Base-by-base conservation (phyloP, 2,888 invertebrate species). In the Ametastegia equiseti region DNA sequence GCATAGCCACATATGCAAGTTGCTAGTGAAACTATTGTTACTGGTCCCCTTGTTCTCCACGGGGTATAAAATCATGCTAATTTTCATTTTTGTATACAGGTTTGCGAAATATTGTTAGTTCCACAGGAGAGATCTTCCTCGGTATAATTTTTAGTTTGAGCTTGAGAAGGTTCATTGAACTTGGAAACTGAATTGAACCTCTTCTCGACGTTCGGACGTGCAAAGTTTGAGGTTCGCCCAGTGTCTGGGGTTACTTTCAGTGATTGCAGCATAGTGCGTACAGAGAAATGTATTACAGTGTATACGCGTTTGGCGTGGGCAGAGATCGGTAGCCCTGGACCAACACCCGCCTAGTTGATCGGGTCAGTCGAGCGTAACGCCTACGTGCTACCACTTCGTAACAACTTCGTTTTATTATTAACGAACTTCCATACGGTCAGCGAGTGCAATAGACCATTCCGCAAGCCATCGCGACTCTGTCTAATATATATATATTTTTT, bases 351-450 rank as follows among this genome's bases (percentile, higher is more conserved):
- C 88, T 88, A 88, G 89, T 88, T 89, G 90, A 90, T 90, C 90
- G 88, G 89, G 85, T 89, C 87, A 89, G 88, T 90, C 89, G 89
- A 90, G 89, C 90, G 90, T 90, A 89, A 90, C 90, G 89, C 86
- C 78, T 88, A 88, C 89, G 89, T 88, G 89, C 89, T 88, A 89
- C 90, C 88, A 90, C 89, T 90, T 89, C 89, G 89, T 90, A 89
- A 89, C 89, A 88, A 88, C 88, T 87, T 75, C 60, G 78, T 60
- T 75, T 75, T 75, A 75, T 75, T 54, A 75, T 75, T 36, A 75
- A 75, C 75, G 75, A 75, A 75, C 54, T 75, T 75, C 54, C 75
- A 75, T 54, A 75, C 54, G 75, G 75, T 75, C 75, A 75, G 33
- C 75, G 75, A 75, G 45, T 71, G 71, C 71, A 39, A 39, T 67